Conservation (phyloP, 2,888 invertebrate species). For the Parnassius apollo region DNA sequence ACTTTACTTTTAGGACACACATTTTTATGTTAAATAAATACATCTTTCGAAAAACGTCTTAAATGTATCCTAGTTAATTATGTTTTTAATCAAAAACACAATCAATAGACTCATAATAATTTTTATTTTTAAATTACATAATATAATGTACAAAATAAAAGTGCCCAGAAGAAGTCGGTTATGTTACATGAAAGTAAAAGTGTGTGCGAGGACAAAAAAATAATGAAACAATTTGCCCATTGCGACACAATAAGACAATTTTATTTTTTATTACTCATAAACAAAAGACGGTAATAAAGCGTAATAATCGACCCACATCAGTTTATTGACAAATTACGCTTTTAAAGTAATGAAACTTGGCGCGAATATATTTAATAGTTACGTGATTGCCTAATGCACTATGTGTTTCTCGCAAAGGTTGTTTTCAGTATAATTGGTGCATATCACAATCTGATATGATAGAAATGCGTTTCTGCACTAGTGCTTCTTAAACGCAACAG, state of each 20-base stretch:
- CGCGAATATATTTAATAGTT: conserved; percentile 27
- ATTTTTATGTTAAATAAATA: too few species aligned
- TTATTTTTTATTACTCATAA: conserved; percentile 17
- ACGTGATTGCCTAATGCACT: conserved; percentile 30
- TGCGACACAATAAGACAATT: conserved; percentile 9
- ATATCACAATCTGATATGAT: conserved; percentile 60
- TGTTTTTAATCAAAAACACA: too few species aligned
- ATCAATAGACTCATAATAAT: too few species aligned
- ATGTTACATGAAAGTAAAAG: conserved; percentile 5
- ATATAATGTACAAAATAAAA: too few species aligned
- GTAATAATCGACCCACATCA: conserved; percentile 18
- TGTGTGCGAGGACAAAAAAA: conserved; percentile 1
- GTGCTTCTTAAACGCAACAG: conserved; percentile 27
- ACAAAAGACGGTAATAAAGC: conserved; percentile 27
- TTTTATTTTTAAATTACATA: too few species aligned
- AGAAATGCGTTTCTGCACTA: conserved; percentile 30
- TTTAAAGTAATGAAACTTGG: conserved; percentile 16
- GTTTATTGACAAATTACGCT: conserved; percentile 2
- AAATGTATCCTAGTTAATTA: too few species aligned
- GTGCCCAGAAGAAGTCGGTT: too few species aligned
- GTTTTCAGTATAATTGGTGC: conserved; percentile 58
- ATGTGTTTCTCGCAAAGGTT: conserved; percentile 33
- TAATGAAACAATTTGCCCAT: conserved; percentile 14
- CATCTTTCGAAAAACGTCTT: too few species aligned
- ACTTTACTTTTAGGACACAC: too few species aligned